Conservation (phyloP, 2,797 vertebrate genomes). For the Pangasius djambal region DNA sequence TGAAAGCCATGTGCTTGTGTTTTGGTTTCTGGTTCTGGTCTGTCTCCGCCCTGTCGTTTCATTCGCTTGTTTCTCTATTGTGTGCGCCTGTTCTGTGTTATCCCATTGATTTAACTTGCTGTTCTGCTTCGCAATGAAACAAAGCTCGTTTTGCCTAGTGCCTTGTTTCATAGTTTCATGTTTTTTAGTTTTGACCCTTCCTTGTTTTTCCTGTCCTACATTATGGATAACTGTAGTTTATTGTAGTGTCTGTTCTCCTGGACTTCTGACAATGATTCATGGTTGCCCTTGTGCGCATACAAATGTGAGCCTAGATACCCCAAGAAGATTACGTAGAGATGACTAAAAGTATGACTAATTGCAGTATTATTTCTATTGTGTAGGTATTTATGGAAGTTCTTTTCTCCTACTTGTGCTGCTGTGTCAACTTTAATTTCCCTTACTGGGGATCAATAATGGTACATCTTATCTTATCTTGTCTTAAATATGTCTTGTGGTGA, state of each 20-base stretch:
- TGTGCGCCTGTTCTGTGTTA: not conserved
- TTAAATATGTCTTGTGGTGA: not conserved
- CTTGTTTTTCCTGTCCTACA: not conserved
- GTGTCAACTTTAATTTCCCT: too few species aligned
- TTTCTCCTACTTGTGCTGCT: too few species aligned
- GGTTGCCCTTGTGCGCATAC: not conserved
- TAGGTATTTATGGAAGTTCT: too few species aligned
- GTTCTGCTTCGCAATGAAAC: too few species aligned
- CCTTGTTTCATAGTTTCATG: not conserved
- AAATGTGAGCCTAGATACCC: not conserved
- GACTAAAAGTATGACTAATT: not conserved
- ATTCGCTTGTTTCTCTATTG: not conserved
- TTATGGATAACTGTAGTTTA: not conserved
- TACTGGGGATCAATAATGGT: too few species aligned
- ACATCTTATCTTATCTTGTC: too few species aligned
- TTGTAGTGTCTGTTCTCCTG: not conserved
- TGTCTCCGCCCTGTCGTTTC: not conserved
- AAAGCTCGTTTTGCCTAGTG: not conserved
- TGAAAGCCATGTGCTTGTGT: not conserved
- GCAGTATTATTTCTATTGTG: not conserved
- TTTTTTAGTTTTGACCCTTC: not conserved
- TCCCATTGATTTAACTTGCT: not conserved
- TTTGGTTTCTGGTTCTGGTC: not conserved
- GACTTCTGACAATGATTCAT: not conserved
- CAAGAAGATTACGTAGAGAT: not conserved